phyloP scores from a whole-genome alignment of 1,140 invertebrate genomes.

The Cydia splendana region DNA sequence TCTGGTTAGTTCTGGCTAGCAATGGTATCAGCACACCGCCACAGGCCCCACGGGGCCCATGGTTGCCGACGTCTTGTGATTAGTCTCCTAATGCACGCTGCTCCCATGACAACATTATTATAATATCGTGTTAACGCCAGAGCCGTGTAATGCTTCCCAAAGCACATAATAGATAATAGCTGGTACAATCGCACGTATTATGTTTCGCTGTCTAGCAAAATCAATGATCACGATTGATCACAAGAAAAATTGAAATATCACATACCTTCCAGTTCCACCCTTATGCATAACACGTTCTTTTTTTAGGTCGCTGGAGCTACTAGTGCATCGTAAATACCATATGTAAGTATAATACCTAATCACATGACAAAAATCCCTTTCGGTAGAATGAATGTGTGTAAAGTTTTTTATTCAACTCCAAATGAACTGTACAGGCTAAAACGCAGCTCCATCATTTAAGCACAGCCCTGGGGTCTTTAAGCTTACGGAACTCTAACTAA shows the following conservation, averaged over 20 bases:
- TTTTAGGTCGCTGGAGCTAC: too few species aligned
- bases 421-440: too few species aligned
- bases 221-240: too few species aligned
- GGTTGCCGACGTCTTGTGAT: not conserved
- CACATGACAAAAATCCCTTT: too few species aligned
- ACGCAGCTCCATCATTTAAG: not conserved
- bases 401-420: too few species aligned
- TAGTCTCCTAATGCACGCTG: not conserved
- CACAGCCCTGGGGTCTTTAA: not conserved
- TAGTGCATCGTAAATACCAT: too few species aligned
- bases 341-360: too few species aligned
- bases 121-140: slow-evolving; percentile 8
- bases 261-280: too few species aligned
- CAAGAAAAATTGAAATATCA: too few species aligned
- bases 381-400: too few species aligned
- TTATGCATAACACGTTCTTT: too few species aligned
- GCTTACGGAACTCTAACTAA: not conserved
- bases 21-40: not conserved
- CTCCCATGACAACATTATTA: not conserved
- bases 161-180: not conserved
- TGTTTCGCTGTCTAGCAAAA: too few species aligned
- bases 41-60: not conserved
- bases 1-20: not conserved
- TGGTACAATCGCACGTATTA: not conserved
- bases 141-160: not conserved